A percentile compares a stretch with the other conserved stretches of the same genome.
phyloP scores from a whole-genome alignment of 2,888 invertebrate species.

The Selenia dentaria region DNA sequence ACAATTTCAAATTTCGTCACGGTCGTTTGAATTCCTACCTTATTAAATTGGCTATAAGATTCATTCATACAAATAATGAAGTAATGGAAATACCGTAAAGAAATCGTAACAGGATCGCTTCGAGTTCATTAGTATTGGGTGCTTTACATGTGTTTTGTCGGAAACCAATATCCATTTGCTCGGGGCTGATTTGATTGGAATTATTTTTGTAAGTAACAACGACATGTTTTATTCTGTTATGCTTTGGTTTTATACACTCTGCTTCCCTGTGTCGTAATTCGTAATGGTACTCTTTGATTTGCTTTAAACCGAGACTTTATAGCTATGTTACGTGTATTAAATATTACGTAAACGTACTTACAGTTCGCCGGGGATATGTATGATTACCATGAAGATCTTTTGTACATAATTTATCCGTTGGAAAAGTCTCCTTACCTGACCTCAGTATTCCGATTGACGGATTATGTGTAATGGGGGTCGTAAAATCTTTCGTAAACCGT shows the following conservation, averaged over 20 bases:
- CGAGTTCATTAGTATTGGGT: conserved; percentile 60
- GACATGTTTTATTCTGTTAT: conserved; percentile 19
- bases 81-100: conserved; percentile 25
- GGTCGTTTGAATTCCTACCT: conserved; percentile 27
- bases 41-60: conserved; percentile 21
- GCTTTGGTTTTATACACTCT: conserved; percentile 3
- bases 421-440: conserved; percentile 25
- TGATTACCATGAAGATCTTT: too few relatives aligned
- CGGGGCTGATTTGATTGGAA: conserved; percentile 67
- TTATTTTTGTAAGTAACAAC: conserved; percentile 57
- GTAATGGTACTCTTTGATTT: too few relatives aligned
- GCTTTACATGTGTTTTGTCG: conserved; percentile 76
- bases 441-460: conserved; percentile 29
- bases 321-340: too few relatives aligned
- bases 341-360: too few relatives aligned
- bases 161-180: conserved; percentile 76
- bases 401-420: too few relatives aligned
- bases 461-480: conserved; percentile 25
- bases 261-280: not conserved
- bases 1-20: conserved; percentile 14
- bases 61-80: conserved; percentile 24
- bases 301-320: too few relatives aligned
- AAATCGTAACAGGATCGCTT: conserved; percentile 41
- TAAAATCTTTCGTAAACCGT: conserved; percentile 50
- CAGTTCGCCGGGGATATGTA: too few relatives aligned